Evolutionary conservation across 2,888 invertebrate genomes (phyloP).

Genomic region (Nomada ferruginata): DNA sequence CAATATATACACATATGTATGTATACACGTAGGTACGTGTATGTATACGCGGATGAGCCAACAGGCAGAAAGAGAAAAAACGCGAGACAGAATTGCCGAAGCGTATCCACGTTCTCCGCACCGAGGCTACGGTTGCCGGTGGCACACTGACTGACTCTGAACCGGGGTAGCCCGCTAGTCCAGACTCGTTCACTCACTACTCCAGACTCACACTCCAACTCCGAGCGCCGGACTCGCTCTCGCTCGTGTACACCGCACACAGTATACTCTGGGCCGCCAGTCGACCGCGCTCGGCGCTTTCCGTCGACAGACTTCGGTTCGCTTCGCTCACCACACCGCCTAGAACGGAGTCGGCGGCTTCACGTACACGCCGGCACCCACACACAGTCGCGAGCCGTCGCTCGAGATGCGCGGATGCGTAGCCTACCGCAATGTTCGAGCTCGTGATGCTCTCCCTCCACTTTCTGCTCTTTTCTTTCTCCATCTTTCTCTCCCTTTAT

Average conservation of each 20-base stretch:
- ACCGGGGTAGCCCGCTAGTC: slow-evolving; percentile 82
- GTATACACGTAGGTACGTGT: neutral
- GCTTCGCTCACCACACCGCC: slow-evolving; percentile 48
- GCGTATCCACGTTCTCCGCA: slow-evolving; percentile 69
- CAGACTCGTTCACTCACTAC: slow-evolving; percentile 83
- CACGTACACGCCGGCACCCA: slow-evolving; percentile 49
- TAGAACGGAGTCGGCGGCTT: slow-evolving; percentile 41
- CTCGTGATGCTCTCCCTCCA: slow-evolving; percentile 43
- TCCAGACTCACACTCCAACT: slow-evolving; percentile 70
- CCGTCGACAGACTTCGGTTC: slow-evolving; percentile 55
- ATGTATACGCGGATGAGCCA: slow-evolving; percentile 8
- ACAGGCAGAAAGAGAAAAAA: slow-evolving; percentile 19
- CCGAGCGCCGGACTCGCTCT: slow-evolving; percentile 65
- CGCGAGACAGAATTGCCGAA: slow-evolving; percentile 55
- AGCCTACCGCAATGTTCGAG: slow-evolving; percentile 77
- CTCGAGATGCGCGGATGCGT: slow-evolving; percentile 70
- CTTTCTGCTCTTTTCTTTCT: neutral
- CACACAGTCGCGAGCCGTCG: slow-evolving; percentile 53
- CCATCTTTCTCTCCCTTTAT: slow-evolving; percentile 16
- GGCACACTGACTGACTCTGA: slow-evolving; percentile 84
- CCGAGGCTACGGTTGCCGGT: slow-evolving; percentile 81
- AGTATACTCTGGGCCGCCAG: slow-evolving; percentile 49
- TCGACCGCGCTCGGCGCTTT: slow-evolving; percentile 56
- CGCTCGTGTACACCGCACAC: slow-evolving; percentile 55
- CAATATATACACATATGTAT: neutral